Base-by-base conservation (phyloP, 2,797 vertebrate genomes). In the Huso huso region DNA sequence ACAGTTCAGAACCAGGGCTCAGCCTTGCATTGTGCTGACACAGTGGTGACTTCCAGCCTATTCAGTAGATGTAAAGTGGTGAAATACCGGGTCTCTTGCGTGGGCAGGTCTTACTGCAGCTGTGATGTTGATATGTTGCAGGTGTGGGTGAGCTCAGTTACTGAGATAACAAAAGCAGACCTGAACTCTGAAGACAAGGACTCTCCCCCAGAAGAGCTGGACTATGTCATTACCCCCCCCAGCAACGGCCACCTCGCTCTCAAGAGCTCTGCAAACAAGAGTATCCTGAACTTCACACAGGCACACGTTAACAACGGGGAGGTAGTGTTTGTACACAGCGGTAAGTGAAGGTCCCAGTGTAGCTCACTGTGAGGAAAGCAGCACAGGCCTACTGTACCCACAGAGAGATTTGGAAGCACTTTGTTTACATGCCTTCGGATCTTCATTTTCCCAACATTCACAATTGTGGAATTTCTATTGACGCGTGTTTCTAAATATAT, bases 251-350 rank as follows among this genome's bases (percentile, higher is more conserved):
- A 93, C 68, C 81, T 96, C 81, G 87, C 91, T 73, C 77, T 96
- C 69, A 95, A 94, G 78, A 89, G 79, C n/a, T 83, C 84, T 75
- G 87, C 90, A 59, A 86, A 81, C 72, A 85, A 68, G 70, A 83
- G 76, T 0, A 84, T 95, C 73, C 86, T 94, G 72, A 94, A 88
- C 87, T 96, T 97, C 84, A 96, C 92, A 10, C 93, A 96, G 82
- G 76, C 83, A 62, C 88, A 94, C 74, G 86, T 95, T 66, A 84
- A 87, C 62, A 82, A 89, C 58, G 86, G 89, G 89, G 90, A 91
- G 66, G 83, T 97, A 52, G 79, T 95, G 49, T 95, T 96, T 78
- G 84, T 93, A 15, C 94, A 98, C 71, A 88, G 74, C 65, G 93
- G 94, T 95, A 84, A 78, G 84, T 66, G 8, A 8, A 63, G 23